Percentiles rank a stretch among this genome's conserved stretches.
Conservation (phyloP, 2,113 vertebrate genomes). For the Eulemur rufifrons region DNA sequence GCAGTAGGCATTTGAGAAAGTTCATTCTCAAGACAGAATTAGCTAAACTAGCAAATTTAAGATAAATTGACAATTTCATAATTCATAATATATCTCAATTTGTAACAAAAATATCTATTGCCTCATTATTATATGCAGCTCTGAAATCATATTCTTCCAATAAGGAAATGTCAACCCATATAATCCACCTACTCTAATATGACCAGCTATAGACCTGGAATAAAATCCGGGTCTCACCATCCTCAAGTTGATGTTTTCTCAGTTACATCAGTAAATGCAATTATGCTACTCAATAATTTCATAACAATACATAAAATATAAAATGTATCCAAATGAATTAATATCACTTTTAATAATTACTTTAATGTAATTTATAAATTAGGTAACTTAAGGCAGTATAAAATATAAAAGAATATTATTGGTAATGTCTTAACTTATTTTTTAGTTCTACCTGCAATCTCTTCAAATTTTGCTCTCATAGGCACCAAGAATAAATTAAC, state of each 20-base stretch:
- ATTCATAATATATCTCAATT: neutral
- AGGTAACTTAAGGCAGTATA: neutral
- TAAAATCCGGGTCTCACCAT: neutral
- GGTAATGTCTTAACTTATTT: neutral
- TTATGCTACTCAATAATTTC: neutral
- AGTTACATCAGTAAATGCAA: neutral
- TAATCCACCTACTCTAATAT: neutral
- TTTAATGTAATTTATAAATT: neutral
- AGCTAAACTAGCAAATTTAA: neutral
- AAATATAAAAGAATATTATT: neutral
- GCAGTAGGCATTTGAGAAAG: neutral
- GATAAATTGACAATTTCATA: neutral
- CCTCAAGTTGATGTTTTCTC: neutral
- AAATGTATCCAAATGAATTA: neutral
- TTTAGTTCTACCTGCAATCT: neutral
- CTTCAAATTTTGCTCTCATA: neutral
- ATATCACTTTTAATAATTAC: neutral
- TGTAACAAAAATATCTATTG: neutral
- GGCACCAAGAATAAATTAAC: neutral
- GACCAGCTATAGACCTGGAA: neutral
- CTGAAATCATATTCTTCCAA: neutral
- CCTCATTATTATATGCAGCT: neutral
- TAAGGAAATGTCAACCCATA: neutral
- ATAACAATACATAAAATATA: neutral
- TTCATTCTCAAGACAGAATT: neutral